Evolutionary conservation across 2,797 vertebrate genomes (phyloP).

Genomic region (Florisuga fusca): DNA sequence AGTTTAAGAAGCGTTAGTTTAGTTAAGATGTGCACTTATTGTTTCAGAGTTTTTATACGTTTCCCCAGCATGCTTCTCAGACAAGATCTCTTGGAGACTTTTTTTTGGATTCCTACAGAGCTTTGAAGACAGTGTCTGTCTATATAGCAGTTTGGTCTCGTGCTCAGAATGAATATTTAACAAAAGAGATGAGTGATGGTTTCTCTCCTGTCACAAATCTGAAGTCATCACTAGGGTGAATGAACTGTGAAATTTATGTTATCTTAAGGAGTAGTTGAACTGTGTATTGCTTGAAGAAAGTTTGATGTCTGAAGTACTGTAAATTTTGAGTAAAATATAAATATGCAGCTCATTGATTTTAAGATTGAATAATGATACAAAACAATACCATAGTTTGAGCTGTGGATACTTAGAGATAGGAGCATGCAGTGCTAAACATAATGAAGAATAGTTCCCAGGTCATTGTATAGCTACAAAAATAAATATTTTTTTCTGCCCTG

Average conservation of each 20-base stretch:
- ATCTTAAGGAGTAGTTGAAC: slow-evolving; percentile 4
- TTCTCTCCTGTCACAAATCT: slow-evolving; percentile 57
- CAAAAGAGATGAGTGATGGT: slow-evolving; percentile 65
- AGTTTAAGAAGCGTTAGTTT: slow-evolving; percentile 46
- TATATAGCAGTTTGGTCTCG: slow-evolving; percentile 68
- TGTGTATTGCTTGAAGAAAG: not conserved
- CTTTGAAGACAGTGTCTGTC: slow-evolving; percentile 69
- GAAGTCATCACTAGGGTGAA: slow-evolving; percentile 47
- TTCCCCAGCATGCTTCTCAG: slow-evolving; percentile 56
- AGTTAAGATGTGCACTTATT: slow-evolving; percentile 54
- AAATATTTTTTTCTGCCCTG: not conserved
- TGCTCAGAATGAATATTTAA: slow-evolving; percentile 71
- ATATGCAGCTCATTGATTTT: not conserved
- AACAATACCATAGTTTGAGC: not conserved
- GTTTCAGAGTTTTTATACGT: slow-evolving; percentile 41
- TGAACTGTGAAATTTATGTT: slow-evolving; percentile 52
- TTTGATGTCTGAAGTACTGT: not conserved
- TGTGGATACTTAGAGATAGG: not conserved
- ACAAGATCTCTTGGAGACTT: slow-evolving; percentile 59
- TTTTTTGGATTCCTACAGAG: slow-evolving; percentile 66
- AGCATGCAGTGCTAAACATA: not conserved
- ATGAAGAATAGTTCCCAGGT: not conserved
- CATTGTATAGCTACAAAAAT: not conserved
- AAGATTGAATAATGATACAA: not conserved
- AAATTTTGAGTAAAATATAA: slow-evolving; percentile 6